Evolutionary conservation across 2,113 vertebrate genomes (phyloP).

Genomic region (Pipra filicauda): DNA sequence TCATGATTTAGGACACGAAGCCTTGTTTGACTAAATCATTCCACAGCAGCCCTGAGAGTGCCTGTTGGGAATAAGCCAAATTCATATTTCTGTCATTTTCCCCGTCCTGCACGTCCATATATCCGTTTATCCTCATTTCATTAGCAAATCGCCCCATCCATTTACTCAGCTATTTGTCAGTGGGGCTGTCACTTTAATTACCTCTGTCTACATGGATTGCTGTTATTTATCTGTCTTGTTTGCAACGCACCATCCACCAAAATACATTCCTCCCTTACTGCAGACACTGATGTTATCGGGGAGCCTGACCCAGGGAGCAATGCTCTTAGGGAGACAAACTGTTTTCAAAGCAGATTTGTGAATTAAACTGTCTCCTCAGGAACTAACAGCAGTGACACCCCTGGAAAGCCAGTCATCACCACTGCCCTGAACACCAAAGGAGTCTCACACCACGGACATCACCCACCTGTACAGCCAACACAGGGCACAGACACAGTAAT

Average conservation of each 20-base stretch:
- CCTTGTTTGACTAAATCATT: not conserved
- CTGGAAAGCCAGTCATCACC: not conserved
- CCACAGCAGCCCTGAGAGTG: not conserved
- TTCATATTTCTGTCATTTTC: slow-evolving; percentile 12
- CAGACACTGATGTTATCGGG: not conserved
- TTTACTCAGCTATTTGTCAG: slow-evolving; percentile 32
- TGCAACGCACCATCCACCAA: not conserved
- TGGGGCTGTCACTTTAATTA: slow-evolving; percentile 17
- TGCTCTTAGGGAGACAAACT: not conserved
- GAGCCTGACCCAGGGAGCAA: slow-evolving; percentile 8
- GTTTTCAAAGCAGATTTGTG: not conserved
- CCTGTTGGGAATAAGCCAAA: not conserved
- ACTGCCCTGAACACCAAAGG: not conserved
- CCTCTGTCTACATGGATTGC: not conserved
- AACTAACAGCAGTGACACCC: accelerated
- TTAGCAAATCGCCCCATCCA: not conserved
- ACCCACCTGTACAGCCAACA: not conserved
- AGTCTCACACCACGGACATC: not conserved
- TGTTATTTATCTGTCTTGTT: slow-evolving; percentile 37
- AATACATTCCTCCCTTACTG: not conserved
- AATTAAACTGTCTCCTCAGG: not conserved
- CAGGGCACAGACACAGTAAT: accelerated
- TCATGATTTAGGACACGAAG: not conserved
- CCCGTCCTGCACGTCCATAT: not conserved
- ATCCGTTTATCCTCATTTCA: not conserved